Base-by-base conservation (phyloP, 2,888 invertebrate genomes). In the Dermolepida albohirtum region DNA sequence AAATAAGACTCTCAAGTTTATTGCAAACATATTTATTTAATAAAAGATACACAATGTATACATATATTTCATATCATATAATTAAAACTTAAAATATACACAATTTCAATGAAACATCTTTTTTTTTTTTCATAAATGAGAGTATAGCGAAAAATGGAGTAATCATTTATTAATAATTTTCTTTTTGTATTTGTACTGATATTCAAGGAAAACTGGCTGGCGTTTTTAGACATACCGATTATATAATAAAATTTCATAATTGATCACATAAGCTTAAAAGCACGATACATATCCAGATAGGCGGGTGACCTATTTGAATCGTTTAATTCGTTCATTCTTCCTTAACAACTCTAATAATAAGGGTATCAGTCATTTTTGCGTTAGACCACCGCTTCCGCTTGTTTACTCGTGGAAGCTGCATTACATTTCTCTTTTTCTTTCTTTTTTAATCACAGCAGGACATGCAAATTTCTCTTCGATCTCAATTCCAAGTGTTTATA, bases 1-100 rank as follows among this genome's bases (percentile, higher is more conserved):
- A n/a, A n/a, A n/a, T n/a, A n/a, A n/a, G n/a, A n/a, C n/a, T n/a
- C n/a, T n/a, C n/a, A 44, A 6, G 29, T 5, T 11, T 59, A 59
- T 59, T 64, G 65, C 65, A 68, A 68, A 68, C 68, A 68, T 68
- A 68, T 65, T 68, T 68, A 68, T 68, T 68, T 65, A 68, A 68
- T 68, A 59, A 68, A 59, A 64, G 68, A 51, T 68, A 68, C 65
- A 65, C 59, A 62, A 59, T 40, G 65, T 66, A 66, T 66, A 68
- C 64, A 68, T 68, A 68, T 57, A 64, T 51, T 55, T 44, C 62
- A 49, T 65, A 49, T 68, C 65, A 66, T 41, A 65, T 51, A 68
- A 55, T 65, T 59, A 59, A 16, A 59, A 59, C 59, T 40, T 59
- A 59, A 59, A 59, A 44, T 59, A 59, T 59, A 59, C 59, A 59